phyloP scores from a whole-genome alignment of 2,113 vertebrate species.

The Phaetusa simplex region DNA sequence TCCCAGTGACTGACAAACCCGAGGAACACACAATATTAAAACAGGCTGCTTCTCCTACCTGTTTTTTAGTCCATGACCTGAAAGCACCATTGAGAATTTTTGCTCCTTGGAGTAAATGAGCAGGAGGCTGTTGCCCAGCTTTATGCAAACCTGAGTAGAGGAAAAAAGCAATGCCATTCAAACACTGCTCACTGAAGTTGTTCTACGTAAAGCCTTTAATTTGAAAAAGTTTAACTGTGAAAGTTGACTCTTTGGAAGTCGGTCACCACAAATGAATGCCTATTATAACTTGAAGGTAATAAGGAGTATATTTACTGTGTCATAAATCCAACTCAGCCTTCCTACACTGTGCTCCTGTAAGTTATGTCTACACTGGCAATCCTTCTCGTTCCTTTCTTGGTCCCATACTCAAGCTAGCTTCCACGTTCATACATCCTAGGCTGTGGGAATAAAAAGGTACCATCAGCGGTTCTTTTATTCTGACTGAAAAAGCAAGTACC shows the following conservation, averaged over 20 bases:
- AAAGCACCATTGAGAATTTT: conserved; percentile 99
- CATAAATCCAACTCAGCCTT: neutral
- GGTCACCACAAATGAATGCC: neutral
- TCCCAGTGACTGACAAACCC: neutral
- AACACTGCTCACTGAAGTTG: neutral
- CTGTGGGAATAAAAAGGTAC: neutral
- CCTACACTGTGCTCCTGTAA: neutral
- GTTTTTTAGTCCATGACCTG: conserved; percentile 97
- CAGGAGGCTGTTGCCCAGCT: conserved; percentile 90
- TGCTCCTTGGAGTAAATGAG: conserved; percentile 94
- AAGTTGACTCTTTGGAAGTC: neutral
- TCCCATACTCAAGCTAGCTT: neutral
- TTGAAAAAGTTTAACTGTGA: neutral
- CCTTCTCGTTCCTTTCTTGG: neutral
- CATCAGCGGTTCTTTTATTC: neutral
- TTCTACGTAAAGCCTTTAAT: neutral
- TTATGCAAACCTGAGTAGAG: conserved; percentile 89
- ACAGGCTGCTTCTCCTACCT: conserved; percentile 76
- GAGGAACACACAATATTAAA: neutral
- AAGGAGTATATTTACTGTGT: neutral
- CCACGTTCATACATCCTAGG: neutral
- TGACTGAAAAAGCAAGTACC: neutral
- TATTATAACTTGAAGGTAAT: neutral
- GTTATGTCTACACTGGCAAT: neutral
- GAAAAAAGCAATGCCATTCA: neutral